Evolutionary conservation across 1,140 invertebrate species (phyloP).

Genomic region (Aphidius ervi): DNA sequence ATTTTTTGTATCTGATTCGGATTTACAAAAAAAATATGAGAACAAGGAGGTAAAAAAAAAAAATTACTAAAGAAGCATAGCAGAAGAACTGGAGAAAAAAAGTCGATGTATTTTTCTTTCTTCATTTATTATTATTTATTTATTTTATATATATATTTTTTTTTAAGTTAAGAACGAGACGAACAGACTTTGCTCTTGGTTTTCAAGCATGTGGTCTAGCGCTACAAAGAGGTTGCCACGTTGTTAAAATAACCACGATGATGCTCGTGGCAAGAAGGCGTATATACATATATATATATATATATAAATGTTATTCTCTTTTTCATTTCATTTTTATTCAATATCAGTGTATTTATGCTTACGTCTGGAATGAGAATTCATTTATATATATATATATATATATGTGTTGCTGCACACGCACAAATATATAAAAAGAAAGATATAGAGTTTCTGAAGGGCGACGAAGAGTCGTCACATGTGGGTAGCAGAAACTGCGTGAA

Average conservation of each 20-base stretch:
- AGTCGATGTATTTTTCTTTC: slow-evolving; percentile 11
- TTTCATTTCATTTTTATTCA: slow-evolving; percentile 4
- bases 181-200: slow-evolving; percentile 53
- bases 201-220: slow-evolving; percentile 51
- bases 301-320: slow-evolving; percentile 19
- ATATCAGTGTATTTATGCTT: slow-evolving; percentile 12
- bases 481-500: slow-evolving; percentile 9
- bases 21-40: slow-evolving; percentile 4
- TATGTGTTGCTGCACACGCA: slow-evolving; percentile 10
- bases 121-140: slow-evolving; percentile 2
- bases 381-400: background rate
- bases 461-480: slow-evolving; percentile 10
- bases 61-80: slow-evolving; percentile 2
- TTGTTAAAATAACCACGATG: slow-evolving; percentile 54
- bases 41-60: slow-evolving; percentile 9
- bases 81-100: slow-evolving; percentile 9
- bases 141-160: background rate
- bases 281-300: slow-evolving; percentile 3
- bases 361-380: slow-evolving; percentile 7
- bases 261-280: slow-evolving; percentile 30
- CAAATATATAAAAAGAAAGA: slow-evolving; percentile 1
- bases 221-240: slow-evolving; percentile 53
- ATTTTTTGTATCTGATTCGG: slow-evolving; percentile 11
- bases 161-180: slow-evolving; percentile 19
- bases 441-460: background rate